Evolutionary conservation across 2,113 vertebrate species (phyloP).

Genomic region (Microtus montanus): DNA sequence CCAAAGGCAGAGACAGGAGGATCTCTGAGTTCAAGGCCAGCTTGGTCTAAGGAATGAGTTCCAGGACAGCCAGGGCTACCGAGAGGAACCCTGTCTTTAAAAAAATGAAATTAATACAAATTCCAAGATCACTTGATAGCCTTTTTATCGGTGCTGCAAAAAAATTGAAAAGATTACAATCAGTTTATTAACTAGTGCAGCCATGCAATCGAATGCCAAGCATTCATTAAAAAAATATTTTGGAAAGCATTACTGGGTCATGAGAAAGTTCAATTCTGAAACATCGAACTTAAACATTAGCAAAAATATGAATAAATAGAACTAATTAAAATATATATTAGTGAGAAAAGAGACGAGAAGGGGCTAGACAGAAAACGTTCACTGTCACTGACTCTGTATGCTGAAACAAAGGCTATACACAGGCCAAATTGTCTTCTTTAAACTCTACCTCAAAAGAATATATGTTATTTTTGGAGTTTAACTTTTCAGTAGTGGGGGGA

Average conservation of each 20-base stretch:
- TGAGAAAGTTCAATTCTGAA: not conserved
- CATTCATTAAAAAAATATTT: not conserved
- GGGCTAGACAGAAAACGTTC: not conserved
- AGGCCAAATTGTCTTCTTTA: not conserved
- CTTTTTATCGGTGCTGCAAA: not conserved
- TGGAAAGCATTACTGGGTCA: not conserved
- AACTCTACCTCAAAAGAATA: not conserved
- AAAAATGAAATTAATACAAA: not conserved
- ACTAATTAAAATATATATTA: not conserved
- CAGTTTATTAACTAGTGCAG: not conserved
- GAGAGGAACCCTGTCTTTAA: not conserved
- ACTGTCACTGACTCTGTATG: rapidly evolving
- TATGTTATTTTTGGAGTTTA: not conserved
- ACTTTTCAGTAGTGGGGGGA: not conserved
- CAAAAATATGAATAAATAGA: not conserved
- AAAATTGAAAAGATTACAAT: not conserved
- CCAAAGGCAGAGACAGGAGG: not conserved
- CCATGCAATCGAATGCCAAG: not conserved
- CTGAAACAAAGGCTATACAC: rapidly evolving
- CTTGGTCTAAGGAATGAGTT: not conserved
- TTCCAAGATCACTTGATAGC: not conserved
- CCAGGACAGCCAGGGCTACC: not conserved
- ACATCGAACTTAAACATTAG: not conserved
- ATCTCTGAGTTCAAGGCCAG: not conserved
- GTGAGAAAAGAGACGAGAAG: not conserved